Percentiles rank a stretch among this genome's conserved stretches.
These are phyloP conservation scores for Hyphantria cunea DNA, from an alignment of 1,140 invertebrate species.

Conservation along the genomic window DNA sequence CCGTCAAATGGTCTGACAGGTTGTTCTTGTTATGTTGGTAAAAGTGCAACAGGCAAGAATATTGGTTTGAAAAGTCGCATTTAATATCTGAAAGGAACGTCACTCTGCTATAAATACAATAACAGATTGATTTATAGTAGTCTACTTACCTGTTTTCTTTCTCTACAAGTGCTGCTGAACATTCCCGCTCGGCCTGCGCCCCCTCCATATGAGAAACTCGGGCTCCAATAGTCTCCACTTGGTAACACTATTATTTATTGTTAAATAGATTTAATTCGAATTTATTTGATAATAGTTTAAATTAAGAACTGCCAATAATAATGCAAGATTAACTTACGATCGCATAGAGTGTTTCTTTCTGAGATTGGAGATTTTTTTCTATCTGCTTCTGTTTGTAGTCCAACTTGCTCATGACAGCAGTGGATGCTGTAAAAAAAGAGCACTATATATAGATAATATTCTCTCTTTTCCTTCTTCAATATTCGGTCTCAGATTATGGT, in stretches of 20 bases:
- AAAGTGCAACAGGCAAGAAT: too few species aligned
- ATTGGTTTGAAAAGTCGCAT: too few species aligned
- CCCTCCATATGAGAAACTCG: constrained; percentile 73
- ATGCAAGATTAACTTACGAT: constrained; percentile 55
- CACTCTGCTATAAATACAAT: too few species aligned
- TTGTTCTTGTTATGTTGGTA: too few species aligned
- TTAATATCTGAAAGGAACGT: too few species aligned
- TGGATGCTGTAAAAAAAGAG: constrained; percentile 52
- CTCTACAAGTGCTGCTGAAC: constrained; percentile 52
- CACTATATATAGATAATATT: not conserved
- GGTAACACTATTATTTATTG: constrained; percentile 74
- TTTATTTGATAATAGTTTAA: too few species aligned
- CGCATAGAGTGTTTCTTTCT: constrained; percentile 71
- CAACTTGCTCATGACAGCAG: constrained; percentile 69
- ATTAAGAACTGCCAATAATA: too few species aligned
- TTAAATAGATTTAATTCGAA: too few species aligned
- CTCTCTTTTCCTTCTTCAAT: too few species aligned
- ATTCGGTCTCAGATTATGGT: too few species aligned
- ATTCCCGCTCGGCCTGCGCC: constrained; percentile 56
- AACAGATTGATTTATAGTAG: too few species aligned
- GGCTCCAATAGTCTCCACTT: constrained; percentile 69
- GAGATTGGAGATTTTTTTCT: constrained; percentile 59
- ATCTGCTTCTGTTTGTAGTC: constrained; percentile 63
- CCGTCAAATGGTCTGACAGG: too few species aligned
- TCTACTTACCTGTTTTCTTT: constrained; percentile 56